phyloP scores from a whole-genome alignment of 2,797 vertebrate species.

The Simalia tracyae region DNA sequence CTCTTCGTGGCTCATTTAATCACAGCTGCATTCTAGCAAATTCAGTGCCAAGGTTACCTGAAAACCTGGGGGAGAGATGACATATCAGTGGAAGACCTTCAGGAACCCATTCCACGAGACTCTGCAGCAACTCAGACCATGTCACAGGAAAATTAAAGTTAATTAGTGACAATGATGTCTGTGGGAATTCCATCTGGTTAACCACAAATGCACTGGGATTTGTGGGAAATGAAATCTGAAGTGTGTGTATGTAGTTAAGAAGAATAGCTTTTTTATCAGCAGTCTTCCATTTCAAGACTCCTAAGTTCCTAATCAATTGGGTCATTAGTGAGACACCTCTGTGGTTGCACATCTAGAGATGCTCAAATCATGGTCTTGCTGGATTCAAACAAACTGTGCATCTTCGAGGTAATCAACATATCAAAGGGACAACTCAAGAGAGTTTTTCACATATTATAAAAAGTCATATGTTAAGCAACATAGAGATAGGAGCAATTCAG shows the following conservation, averaged over 20 bases:
- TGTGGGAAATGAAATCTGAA: slow-evolving; percentile 10
- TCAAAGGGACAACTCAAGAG: slow-evolving; percentile 66
- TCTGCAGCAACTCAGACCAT: neutral
- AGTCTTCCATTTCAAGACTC: neutral
- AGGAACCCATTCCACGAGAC: neutral
- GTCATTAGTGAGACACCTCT: neutral
- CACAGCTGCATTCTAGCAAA: neutral
- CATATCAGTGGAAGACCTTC: neutral
- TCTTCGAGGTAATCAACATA: slow-evolving; percentile 69
- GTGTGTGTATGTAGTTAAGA: fast-evolving
- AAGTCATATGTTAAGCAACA: slow-evolving; percentile 76
- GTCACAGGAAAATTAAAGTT: neutral
- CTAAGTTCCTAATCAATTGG: neutral
- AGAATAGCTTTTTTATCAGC: fast-evolving
- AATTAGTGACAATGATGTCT: neutral
- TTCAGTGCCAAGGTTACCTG: neutral
- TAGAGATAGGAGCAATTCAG: slow-evolving; percentile 69
- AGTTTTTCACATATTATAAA: slow-evolving; percentile 60
- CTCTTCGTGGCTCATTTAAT: neutral
- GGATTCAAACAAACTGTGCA: slow-evolving; percentile 30
- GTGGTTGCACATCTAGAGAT: slow-evolving; percentile 15
- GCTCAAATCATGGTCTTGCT: neutral
- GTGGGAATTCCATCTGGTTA: slow-evolving; percentile 8
- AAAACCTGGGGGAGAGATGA: neutral
- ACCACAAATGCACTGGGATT: neutral